phyloP scores from a whole-genome alignment of 2,888 invertebrate genomes.

The Zele albiditarsus region DNA sequence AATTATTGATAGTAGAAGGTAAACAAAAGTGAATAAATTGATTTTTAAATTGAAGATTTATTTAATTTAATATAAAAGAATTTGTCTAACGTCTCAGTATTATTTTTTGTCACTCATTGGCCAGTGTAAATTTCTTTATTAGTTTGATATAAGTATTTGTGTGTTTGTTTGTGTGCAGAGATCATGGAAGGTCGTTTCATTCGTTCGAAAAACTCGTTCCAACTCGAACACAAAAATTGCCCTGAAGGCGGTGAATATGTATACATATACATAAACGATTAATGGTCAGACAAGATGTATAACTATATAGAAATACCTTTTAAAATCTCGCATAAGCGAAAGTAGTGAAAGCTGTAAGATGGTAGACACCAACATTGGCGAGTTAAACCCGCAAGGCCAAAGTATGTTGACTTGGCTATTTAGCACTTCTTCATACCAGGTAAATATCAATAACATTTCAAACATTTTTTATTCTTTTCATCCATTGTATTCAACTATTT shows the following conservation, averaged over 20 bases:
- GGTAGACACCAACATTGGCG: conserved; percentile 20
- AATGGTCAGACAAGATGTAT: conserved; percentile 29
- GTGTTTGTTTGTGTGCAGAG: neutral
- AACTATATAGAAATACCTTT: conserved; percentile 40
- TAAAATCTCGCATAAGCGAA: conserved; percentile 70
- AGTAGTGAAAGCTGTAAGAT: conserved; percentile 68
- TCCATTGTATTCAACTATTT: neutral
- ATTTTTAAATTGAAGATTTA: too few species aligned
- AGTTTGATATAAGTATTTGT: too few species aligned
- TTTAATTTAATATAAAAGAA: too few species aligned
- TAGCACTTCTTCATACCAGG: neutral
- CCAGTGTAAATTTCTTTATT: neutral
- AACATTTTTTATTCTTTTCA: neutral
- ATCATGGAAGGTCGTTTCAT: conserved; percentile 10
- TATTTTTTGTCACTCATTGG: neutral
- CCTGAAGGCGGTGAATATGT: neutral
- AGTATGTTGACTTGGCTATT: neutral
- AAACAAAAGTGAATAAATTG: too few species aligned
- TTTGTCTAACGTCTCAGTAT: neutral
- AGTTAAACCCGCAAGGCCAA: conserved; percentile 22
- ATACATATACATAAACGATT: conserved; percentile 4
- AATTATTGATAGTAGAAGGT: too few species aligned
- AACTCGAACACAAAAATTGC: neutral
- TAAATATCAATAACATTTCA: neutral
- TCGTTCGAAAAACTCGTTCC: neutral